Conservation (phyloP, 2,113 vertebrate genomes). For the Apistogramma diplotaenia region DNA sequence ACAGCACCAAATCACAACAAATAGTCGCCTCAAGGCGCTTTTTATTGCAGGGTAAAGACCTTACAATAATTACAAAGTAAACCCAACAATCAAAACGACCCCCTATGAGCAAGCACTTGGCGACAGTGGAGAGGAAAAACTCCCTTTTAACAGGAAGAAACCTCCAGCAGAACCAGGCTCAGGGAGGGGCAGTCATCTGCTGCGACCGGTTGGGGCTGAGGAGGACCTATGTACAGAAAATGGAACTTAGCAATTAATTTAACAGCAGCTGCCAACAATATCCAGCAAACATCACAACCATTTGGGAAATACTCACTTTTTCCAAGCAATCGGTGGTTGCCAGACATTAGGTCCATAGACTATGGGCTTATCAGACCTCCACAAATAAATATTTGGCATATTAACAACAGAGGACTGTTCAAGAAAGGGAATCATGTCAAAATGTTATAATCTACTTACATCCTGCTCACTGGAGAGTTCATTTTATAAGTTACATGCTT, state of each 20-base stretch:
- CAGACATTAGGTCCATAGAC: background rate
- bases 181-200: too few species aligned
- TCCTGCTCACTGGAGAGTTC: background rate
- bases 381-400: background rate
- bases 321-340: background rate
- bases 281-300: background rate
- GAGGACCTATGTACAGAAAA: too few species aligned
- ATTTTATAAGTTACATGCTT: background rate
- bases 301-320: background rate
- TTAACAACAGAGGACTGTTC: background rate
- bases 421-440: background rate
- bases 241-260: background rate
- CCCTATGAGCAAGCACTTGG: too few species aligned
- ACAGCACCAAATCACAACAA: too few species aligned
- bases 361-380: background rate
- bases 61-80: too few species aligned
- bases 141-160: too few species aligned
- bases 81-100: too few species aligned
- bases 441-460: background rate
- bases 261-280: background rate
- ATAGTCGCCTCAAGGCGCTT: too few species aligned
- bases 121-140: too few species aligned
- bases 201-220: too few species aligned
- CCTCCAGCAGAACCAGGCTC: too few species aligned
- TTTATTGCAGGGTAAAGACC: too few species aligned